These are phyloP conservation scores for Phalangium opilio DNA, from an alignment of 2,888 invertebrate genomes.

Conservation along the genomic window DNA sequence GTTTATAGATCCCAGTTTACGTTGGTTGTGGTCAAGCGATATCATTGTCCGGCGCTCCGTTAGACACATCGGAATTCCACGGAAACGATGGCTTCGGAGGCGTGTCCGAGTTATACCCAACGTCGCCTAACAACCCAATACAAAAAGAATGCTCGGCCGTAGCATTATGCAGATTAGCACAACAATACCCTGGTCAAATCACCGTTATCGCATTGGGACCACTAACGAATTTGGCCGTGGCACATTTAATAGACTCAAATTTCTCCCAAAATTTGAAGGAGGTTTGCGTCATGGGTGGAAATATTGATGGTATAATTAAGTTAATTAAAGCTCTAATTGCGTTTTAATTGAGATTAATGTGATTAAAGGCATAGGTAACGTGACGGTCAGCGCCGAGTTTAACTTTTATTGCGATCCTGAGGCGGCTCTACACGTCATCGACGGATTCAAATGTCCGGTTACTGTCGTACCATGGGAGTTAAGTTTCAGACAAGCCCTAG, in stretches of 20 bases:
- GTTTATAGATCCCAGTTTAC: slow-evolving; percentile 24
- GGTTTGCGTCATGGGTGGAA: slow-evolving; percentile 20
- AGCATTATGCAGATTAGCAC: slow-evolving; percentile 21
- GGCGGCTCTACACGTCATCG: slow-evolving; percentile 54
- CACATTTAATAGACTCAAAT: slow-evolving; percentile 30
- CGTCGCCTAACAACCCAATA: slow-evolving; percentile 17
- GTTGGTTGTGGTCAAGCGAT: slow-evolving; percentile 24
- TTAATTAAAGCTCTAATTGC: not conserved
- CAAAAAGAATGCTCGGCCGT: slow-evolving; percentile 21
- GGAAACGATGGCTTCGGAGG: slow-evolving; percentile 18
- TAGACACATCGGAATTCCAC: slow-evolving; percentile 2
- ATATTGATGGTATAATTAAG: slow-evolving; percentile 22
- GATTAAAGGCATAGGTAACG: slow-evolving; percentile 45
- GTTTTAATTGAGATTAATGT: not conserved
- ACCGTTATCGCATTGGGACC: slow-evolving; percentile 31
- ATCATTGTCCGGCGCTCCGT: not conserved
- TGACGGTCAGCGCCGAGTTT: slow-evolving; percentile 49
- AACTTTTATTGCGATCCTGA: slow-evolving; percentile 64
- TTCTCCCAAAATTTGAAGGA: slow-evolving; percentile 23
- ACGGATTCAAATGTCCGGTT: slow-evolving; percentile 40
- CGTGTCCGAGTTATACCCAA: slow-evolving; percentile 17
- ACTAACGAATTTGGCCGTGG: slow-evolving; percentile 34
- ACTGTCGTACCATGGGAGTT: slow-evolving; percentile 55
- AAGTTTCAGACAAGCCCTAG: slow-evolving; percentile 33
- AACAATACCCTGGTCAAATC: slow-evolving; percentile 24